Evolutionary conservation across 1,140 invertebrate species (phyloP), one percentile per base, ranked within the genome.

Genomic region (Steinernema feltiae): DNA sequence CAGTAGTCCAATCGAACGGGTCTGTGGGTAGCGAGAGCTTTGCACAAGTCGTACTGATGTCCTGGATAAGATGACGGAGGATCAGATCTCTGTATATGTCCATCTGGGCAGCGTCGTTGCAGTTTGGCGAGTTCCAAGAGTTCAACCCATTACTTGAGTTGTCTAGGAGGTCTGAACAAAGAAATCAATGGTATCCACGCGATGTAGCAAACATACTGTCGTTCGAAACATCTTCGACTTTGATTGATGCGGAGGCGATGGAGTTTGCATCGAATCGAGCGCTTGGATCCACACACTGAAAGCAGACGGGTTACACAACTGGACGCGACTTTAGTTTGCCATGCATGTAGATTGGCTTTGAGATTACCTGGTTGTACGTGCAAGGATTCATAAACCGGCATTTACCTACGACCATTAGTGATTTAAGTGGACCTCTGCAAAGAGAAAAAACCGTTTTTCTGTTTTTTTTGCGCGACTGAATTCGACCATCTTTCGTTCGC

Each of bases 1-100:
- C 86, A 1, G 46, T 48, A 0, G 76, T 84, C 88, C 88, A 88
- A 1, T 72, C 30, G 21, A 71, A 71, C 1, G 87, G 85, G 82
- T 88, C 87, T 87, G 78, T 84, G 12, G 83, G 83, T 29, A 85
- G 74, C 17, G 74, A 72, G 18, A 85, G 82, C 41, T 83, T 86
- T 24, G 78, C 41, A 71, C 84, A 86, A 15, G 83, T 86, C 1
- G 78, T 83, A 27, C 48, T 79, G 73, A 86, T 85, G 48, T 85
- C 83, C 30, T 85, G 83, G 35, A 85, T 81, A 15, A 84, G 74
- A 74, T 86, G 83, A 30, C 84, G 70, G 31, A 86, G 72, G 69
- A 86, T 84, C 70, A 85, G 76, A 72, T 85, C 83, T 41, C 83
- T 74, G 48, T 85, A 85, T 71, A 85, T 83, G 53, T 84, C 84